phyloP scores from a whole-genome alignment of 35 echinoderm and acorn worm genomes.

The Ophiothrix spiculata region DNA sequence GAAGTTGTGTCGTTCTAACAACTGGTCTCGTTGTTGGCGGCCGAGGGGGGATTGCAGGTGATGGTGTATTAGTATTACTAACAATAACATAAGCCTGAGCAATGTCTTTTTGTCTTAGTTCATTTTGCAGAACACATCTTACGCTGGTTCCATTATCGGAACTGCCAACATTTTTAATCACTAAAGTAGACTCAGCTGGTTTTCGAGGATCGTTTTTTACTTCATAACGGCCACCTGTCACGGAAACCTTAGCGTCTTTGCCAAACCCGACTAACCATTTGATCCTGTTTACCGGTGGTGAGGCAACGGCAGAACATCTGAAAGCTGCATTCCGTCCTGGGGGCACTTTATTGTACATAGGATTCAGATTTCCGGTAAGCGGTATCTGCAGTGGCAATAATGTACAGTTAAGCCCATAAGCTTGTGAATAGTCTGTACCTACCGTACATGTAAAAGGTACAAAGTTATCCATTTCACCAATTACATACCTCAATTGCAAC shows the following conservation, averaged over 20 bases:
- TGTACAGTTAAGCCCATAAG: conserved; percentile 22
- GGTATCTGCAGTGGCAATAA: conserved; percentile 2
- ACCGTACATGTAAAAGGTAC: conserved; percentile 21
- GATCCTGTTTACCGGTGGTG: conserved; percentile 6
- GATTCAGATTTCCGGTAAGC: neutral
- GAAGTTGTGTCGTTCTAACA: no score
- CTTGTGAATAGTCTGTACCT: neutral
- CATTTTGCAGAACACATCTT: conserved; percentile 16
- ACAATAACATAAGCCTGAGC: neutral
- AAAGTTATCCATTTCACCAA: conserved; percentile 7
- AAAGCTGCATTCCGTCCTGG: conserved; percentile 2
- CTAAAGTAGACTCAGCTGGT: neutral
- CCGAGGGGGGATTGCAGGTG: neutral
- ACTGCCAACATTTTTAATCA: neutral
- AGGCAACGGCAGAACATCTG: conserved; percentile 3
- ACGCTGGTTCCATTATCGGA: conserved; percentile 9
- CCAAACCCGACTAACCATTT: conserved; percentile 2
- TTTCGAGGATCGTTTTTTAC: neutral
- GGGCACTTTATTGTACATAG: neutral
- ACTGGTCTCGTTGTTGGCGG: neutral
- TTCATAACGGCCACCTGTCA: neutral
- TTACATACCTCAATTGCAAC: neutral
- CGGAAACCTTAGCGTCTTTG: neutral
- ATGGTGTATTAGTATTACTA: neutral
- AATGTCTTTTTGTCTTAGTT: neutral